phyloP scores from a whole-genome alignment of 2,113 vertebrate species.

The Corythoichthys haematopterus region DNA sequence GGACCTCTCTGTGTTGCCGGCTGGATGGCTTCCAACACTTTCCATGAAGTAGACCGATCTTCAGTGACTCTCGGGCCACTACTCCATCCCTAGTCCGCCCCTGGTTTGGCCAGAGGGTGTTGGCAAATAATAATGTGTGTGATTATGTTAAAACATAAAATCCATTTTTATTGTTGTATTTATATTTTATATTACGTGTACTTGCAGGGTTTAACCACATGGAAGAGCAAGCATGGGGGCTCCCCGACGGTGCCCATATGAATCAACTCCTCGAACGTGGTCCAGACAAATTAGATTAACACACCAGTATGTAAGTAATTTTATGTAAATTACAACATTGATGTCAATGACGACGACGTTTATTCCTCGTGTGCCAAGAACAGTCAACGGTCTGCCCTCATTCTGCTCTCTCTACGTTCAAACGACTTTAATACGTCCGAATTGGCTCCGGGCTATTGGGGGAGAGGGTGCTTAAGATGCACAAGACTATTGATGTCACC shows the following conservation, averaged over 20 bases:
- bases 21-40: too few species aligned
- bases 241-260: constrained; percentile 73
- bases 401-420: constrained; percentile 36
- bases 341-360: constrained; percentile 81
- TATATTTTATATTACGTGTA: constrained; percentile 67
- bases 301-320: constrained; percentile 93
- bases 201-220: constrained; percentile 72
- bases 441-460: constrained; percentile 51
- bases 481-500: constrained; percentile 41
- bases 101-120: constrained; percentile 18
- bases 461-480: constrained; percentile 36
- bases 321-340: constrained; percentile 97
- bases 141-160: constrained; percentile 53
- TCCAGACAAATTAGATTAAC: constrained; percentile 94
- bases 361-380: constrained; percentile 66
- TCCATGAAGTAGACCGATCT: too few species aligned
- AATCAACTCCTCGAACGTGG: constrained; percentile 84
- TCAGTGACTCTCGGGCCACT: too few species aligned
- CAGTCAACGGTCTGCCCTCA: constrained; percentile 50
- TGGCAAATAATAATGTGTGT: constrained; percentile 21
- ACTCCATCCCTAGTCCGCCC: too few species aligned
- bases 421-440: constrained; percentile 48
- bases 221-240: constrained; percentile 73
- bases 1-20: too few species aligned
- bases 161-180: constrained; percentile 49